Evolutionary conservation across 2,888 invertebrate genomes (phyloP).

Genomic region (Pediacus dermestoides): DNA sequence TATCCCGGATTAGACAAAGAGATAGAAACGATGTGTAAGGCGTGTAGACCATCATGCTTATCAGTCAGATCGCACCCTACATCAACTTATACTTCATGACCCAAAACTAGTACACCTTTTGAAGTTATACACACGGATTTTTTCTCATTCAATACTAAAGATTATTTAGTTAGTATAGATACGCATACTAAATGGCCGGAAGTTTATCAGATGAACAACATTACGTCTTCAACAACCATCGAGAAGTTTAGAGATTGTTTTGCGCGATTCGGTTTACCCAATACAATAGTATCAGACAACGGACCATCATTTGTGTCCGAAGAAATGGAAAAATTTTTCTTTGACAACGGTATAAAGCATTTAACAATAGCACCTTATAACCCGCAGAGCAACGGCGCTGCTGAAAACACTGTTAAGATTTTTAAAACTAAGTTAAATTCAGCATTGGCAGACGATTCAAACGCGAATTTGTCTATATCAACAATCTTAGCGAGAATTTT

Average conservation of each 20-base stretch:
- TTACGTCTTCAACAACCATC: conserved; percentile 4
- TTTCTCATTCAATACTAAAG: no score
- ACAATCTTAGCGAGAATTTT: conserved; percentile 7
- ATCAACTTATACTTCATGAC: no score
- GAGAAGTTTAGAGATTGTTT: conserved; percentile 13
- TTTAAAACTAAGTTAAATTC: conserved; percentile 6
- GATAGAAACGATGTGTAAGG: neutral
- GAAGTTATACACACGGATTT: no score
- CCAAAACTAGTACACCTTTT: no score
- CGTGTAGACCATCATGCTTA: neutral
- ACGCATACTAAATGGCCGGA: conserved; percentile 1
- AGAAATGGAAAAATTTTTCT: conserved; percentile 9
- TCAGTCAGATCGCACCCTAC: no score
- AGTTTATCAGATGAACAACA: conserved; percentile 9
- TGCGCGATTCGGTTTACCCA: conserved; percentile 6
- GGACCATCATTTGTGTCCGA: conserved; percentile 8
- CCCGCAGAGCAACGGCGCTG: conserved; percentile 8
- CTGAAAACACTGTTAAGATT: conserved; percentile 7
- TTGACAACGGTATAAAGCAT: conserved; percentile 7
- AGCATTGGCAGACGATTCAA: conserved; percentile 5
- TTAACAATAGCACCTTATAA: conserved; percentile 3
- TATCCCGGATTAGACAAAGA: no score
- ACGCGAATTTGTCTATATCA: neutral
- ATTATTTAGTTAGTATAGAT: conserved; percentile 1
- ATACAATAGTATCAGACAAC: conserved; percentile 10